Conservation (phyloP, 2,113 vertebrate species). For the Centropus unirufus region DNA sequence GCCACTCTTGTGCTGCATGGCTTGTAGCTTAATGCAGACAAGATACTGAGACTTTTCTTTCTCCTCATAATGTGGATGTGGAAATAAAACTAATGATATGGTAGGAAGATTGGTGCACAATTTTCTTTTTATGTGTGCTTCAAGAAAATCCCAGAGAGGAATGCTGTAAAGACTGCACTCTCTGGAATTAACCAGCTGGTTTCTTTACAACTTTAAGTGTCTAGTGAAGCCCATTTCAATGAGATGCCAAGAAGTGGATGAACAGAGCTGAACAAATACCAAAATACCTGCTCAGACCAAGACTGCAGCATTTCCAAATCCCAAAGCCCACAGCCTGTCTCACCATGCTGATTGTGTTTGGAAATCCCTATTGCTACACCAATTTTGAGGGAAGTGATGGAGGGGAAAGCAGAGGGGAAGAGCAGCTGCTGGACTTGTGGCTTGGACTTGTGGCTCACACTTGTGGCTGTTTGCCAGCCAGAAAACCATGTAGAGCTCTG, state of each 20-base stretch:
- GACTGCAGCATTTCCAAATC: neutral
- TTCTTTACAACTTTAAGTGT: neutral
- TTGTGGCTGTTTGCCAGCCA: neutral
- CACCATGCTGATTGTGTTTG: neutral
- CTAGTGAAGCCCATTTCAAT: neutral
- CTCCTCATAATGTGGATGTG: neutral
- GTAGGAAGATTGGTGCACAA: neutral
- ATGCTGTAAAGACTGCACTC: neutral
- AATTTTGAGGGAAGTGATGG: neutral
- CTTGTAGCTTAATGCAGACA: neutral
- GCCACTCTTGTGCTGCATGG: neutral
- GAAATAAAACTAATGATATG: neutral
- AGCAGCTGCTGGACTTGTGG: neutral
- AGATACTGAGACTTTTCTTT: neutral
- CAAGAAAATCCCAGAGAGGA: neutral
- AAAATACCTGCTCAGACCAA: neutral
- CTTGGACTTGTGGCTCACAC: neutral
- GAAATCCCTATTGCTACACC: neutral
- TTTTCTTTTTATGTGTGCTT: neutral
- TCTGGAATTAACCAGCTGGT: neutral
- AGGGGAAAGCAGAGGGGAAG: accelerated
- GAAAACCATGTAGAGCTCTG: neutral
- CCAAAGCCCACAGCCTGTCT: neutral
- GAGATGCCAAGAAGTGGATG: neutral
- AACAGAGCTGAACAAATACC: neutral